phyloP scores from a whole-genome alignment of 2,797 vertebrate genomes.

The Iguana delicatissima region DNA sequence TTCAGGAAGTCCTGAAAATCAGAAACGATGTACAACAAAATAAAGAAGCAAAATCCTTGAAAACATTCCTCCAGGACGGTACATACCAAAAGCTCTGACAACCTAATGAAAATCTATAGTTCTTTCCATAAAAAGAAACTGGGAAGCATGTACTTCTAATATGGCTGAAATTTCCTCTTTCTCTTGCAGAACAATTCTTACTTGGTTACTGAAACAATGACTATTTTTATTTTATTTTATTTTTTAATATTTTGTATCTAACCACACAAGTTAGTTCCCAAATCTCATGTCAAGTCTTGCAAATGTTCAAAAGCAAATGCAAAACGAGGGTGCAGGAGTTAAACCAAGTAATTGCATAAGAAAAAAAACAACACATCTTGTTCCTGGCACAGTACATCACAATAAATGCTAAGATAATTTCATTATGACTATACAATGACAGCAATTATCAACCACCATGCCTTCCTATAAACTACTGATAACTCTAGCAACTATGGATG shows the following conservation, averaged over 20 bases:
- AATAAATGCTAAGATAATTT: not conserved
- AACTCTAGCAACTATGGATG: not conserved
- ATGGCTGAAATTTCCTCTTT: not conserved
- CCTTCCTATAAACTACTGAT: not conserved
- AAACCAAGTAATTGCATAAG: not conserved
- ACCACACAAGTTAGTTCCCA: not conserved
- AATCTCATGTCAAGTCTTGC: conserved; percentile 2
- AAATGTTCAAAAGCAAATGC: conserved; percentile 21
- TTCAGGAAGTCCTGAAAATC: not conserved
- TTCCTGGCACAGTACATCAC: conserved; percentile 15
- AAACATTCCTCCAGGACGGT: not conserved
- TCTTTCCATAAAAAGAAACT: not conserved
- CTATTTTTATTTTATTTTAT: not conserved
- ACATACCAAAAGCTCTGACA: not conserved
- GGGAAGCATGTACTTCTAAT: not conserved
- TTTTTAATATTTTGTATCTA: not conserved
- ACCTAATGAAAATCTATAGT: not conserved
- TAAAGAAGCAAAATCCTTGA: not conserved
- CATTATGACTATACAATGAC: not conserved
- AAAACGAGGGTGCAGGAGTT: not conserved
- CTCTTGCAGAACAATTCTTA: not conserved
- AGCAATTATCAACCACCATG: not conserved
- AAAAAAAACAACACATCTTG: conserved; percentile 24
- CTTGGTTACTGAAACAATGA: not conserved
- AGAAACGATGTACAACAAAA: not conserved